phyloP scores from a whole-genome alignment of 1,140 invertebrate genomes.

The Penaeus indicus region DNA sequence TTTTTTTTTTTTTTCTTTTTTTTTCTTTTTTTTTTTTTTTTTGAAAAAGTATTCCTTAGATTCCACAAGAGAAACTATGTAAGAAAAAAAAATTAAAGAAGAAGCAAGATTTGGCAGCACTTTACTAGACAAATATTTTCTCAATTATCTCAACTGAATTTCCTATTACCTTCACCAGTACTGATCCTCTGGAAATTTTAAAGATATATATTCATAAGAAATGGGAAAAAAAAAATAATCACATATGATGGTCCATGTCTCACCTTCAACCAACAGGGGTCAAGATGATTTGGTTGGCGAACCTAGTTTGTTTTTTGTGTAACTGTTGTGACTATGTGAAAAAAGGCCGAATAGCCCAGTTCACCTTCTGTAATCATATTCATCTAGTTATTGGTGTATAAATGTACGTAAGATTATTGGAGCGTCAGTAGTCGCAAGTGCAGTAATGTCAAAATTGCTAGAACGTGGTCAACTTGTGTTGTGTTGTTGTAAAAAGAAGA shows the following conservation, averaged over 20 bases:
- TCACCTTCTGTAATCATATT: conserved; percentile 53
- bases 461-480: not conserved
- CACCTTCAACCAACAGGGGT: conserved; percentile 31
- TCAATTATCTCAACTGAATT: conserved; percentile 3
- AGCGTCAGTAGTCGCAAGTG: conserved; percentile 49
- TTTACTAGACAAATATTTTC: not conserved
- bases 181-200: conserved; percentile 46
- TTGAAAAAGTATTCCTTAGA: no score
- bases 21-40: no score
- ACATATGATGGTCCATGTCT: not conserved
- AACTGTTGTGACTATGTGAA: conserved; percentile 54
- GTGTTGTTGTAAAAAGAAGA: not conserved
- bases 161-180: conserved; percentile 56
- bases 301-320: conserved; percentile 44
- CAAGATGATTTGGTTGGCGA: conserved; percentile 48
- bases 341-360: conserved; percentile 39
- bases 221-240: no score
- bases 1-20: no score
- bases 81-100: no score
- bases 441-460: conserved; percentile 19
- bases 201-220: not conserved
- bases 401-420: conserved; percentile 55
- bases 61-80: no score
- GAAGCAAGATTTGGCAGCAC: no score
- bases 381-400: conserved; percentile 62